These are phyloP conservation scores for Phragmatobia fuliginosa DNA, from an alignment of 2,888 invertebrate species.

Conservation along the genomic window DNA sequence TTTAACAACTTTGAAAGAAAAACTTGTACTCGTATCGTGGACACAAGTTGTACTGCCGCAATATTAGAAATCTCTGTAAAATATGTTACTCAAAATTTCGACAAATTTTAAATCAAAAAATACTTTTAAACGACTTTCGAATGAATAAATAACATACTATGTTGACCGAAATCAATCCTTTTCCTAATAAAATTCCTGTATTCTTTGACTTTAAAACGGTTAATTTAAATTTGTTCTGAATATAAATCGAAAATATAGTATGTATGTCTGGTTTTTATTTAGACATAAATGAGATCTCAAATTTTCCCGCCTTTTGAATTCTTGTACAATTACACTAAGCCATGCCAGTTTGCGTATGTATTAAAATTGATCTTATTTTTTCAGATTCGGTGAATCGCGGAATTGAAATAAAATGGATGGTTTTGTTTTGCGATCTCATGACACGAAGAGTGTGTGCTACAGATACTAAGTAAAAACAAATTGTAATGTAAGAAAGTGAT, in stretches of 20 bases:
- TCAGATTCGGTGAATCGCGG: constrained; percentile 60
- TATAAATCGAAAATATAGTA: constrained; percentile 16
- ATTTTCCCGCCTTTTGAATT: constrained; percentile 31
- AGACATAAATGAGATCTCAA: constrained; percentile 32
- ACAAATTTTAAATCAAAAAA: constrained; percentile 27
- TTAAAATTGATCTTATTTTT: constrained; percentile 47
- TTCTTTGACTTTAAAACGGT: neutral
- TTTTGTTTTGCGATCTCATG: constrained; percentile 70
- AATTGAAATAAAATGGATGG: constrained; percentile 64
- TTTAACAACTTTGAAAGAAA: constrained; percentile 62
- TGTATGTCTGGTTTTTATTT: constrained; percentile 35
- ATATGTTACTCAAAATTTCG: constrained; percentile 37
- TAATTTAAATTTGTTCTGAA: neutral
- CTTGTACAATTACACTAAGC: constrained; percentile 23
- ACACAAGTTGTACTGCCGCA: constrained; percentile 60
- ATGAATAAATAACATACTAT: neutral
- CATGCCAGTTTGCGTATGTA: constrained; percentile 27
- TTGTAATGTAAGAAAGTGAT: constrained; percentile 21
- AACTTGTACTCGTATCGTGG: constrained; percentile 68
- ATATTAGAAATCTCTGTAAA: constrained; percentile 57
- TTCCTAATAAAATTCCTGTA: neutral
- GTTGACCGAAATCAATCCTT: neutral
- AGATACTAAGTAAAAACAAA: constrained; percentile 25
- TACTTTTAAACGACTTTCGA: neutral
- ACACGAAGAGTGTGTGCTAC: constrained; percentile 45